A percentile compares a stretch with the other conserved stretches of the same genome.
Evolutionary conservation across 2,113 vertebrate genomes (phyloP).

Genomic region (Heteronetta atricapilla): DNA sequence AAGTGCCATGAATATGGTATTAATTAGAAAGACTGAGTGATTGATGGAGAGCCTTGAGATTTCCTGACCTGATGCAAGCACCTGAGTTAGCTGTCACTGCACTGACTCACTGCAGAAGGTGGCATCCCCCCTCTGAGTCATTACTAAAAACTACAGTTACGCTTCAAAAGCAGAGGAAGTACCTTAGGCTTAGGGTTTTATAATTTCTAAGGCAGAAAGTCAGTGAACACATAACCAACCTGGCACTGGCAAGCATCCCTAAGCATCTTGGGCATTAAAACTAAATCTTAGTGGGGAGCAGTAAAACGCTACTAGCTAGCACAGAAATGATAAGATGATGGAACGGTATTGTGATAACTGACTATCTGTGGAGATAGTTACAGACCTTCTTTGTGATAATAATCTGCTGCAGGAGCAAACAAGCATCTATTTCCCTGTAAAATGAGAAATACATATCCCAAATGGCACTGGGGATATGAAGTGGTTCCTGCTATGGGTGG

Average conservation of each 20-base stretch:
- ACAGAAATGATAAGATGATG: background rate
- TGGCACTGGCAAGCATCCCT: background rate
- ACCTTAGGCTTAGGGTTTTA: background rate
- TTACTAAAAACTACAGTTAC: background rate
- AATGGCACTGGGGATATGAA: background rate
- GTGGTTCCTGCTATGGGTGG: background rate
- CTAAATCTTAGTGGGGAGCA: background rate
- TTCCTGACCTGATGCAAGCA: background rate
- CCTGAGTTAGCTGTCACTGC: background rate
- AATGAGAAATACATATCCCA: background rate
- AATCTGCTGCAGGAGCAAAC: background rate
- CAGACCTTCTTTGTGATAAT: background rate
- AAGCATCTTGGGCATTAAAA: background rate
- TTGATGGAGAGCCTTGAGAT: background rate
- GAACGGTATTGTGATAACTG: background rate
- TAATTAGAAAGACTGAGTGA: background rate
- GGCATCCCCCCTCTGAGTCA: background rate
- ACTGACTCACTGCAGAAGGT: background rate
- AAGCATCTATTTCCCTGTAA: background rate
- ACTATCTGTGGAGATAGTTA: background rate
- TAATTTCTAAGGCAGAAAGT: background rate
- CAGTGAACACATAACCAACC: fast-evolving
- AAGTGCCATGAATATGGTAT: fast-evolving
- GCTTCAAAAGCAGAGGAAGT: background rate
- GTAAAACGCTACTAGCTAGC: background rate